Conservation (phyloP, 2,888 invertebrate species). For the Apamea epomidion region DNA sequence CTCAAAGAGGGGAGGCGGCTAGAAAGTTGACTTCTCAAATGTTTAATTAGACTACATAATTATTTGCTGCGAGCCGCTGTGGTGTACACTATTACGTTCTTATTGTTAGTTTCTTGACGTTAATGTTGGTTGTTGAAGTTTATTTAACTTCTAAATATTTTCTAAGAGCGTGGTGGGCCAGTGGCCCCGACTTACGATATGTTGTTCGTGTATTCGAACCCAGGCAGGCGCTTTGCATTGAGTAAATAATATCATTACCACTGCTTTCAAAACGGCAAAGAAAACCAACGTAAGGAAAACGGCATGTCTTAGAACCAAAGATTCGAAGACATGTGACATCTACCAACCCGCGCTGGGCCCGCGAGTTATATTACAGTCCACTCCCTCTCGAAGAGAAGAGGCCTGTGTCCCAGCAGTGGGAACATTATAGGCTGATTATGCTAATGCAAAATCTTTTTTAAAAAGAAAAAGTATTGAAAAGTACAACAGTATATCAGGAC, state of each 20-base stretch:
- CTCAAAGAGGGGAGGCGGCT: slow-evolving; percentile 76
- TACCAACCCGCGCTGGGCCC: not conserved
- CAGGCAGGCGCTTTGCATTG: not conserved
- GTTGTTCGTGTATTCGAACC: not conserved
- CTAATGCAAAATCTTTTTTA: not conserved
- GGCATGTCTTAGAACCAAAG: not conserved
- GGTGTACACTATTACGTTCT: slow-evolving; percentile 37
- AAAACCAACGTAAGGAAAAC: not conserved
- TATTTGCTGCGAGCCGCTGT: slow-evolving; percentile 66
- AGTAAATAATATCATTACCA: not conserved
- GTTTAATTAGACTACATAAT: slow-evolving; percentile 83
- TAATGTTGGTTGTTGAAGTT: not conserved
- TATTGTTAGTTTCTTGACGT: slow-evolving; percentile 30
- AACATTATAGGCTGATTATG: not conserved
- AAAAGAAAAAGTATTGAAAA: not conserved
- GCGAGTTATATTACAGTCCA: not conserved
- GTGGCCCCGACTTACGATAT: not conserved
- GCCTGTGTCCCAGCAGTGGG: not conserved
- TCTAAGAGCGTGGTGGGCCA: not conserved
- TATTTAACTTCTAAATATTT: not conserved
- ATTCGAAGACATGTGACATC: not conserved
- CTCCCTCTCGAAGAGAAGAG: not conserved
- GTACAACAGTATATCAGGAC: not conserved
- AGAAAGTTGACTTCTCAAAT: slow-evolving; percentile 76
- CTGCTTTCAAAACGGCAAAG: not conserved